Evolutionary conservation across 2,888 invertebrate genomes (phyloP).

Genomic region (Agrochola lota): DNA sequence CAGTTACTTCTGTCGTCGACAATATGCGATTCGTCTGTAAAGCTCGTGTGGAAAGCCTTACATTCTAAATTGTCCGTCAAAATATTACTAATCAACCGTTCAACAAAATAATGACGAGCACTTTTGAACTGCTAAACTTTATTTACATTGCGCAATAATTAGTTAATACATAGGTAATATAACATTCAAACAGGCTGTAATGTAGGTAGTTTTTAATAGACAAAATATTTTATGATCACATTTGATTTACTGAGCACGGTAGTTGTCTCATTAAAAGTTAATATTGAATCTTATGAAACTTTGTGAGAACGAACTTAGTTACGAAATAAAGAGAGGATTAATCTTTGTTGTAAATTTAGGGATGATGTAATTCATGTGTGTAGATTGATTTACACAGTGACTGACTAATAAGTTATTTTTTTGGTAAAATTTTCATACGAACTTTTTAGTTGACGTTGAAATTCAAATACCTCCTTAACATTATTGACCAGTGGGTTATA

Average conservation of each 20-base stretch:
- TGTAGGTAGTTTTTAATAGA: constrained; percentile 35
- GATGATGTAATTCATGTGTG: constrained; percentile 14
- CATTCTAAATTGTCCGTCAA: constrained; percentile 14
- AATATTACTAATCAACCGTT: constrained; percentile 7
- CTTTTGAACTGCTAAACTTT: constrained; percentile 10
- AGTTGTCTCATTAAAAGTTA: constrained; percentile 59
- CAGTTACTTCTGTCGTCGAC: not conserved
- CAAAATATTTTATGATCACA: constrained; percentile 53
- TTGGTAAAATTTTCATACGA: not conserved
- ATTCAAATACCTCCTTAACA: too few relatives aligned
- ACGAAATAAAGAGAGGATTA: constrained; percentile 34
- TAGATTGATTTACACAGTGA: not conserved
- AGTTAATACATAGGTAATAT: constrained; percentile 36
- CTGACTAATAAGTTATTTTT: not conserved
- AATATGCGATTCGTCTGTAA: not conserved
- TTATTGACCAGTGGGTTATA: not conserved
- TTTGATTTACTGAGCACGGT: constrained; percentile 49
- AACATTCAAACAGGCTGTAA: constrained; percentile 27
- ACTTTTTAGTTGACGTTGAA: not conserved
- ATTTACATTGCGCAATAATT: constrained; percentile 45
- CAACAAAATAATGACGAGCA: constrained; percentile 30
- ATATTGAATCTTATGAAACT: constrained; percentile 53
- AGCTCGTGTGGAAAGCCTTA: not conserved
- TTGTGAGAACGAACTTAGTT: constrained; percentile 50
- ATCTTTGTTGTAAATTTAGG: not conserved